Evolutionary conservation across 2,797 vertebrate genomes (phyloP), one percentile per base, ranked within the genome.

Genomic region (Phoeniculus purpureus): DNA sequence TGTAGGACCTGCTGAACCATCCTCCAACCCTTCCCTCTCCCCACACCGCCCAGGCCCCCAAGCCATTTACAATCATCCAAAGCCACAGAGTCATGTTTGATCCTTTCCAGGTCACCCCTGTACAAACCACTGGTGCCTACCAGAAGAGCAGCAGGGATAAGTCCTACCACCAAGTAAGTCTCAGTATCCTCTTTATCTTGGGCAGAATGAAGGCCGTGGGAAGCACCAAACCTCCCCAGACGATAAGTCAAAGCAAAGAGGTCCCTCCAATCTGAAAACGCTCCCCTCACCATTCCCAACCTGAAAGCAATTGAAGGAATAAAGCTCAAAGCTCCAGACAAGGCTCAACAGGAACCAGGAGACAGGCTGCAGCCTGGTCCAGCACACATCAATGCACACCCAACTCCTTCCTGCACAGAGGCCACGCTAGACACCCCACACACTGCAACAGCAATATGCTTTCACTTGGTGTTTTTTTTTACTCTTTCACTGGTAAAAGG

Each of bases 51-150:
- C 3, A 5, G 12, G 27, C 8, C 37, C 11, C 14, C 22, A n/a
- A 1, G 4, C n/a, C 62, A 40, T 17, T 12, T 51, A 14, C 32
- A 45, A 15, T 15, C 26, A 61, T 6, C 17, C 45, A 47, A 26
- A 74, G 37, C 18, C 64, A 26, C 1, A 4, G 1, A 25, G 23
- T 26, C 31, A 10, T 1, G 0, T 29, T 16, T 7, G 18, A 48
- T 6, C 5, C 23, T 37, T 31, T 29, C 15, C 20, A 32, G 27
- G 47, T 40, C 31, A 52, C 27, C 17, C 45, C 21, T 34, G 45
- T 10, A 27, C 32, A 27, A 5, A 47, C 12, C 64, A 40, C 26
- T 25, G 32, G 29, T 51, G 34, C 26, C 45, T 15, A 23, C 21
- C 3, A 9, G 59, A 37, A 23, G 9, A 20, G 8, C 56, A 47